These are phyloP conservation scores for Ormyrus nitidulus DNA, from an alignment of 2,888 invertebrate genomes.

Conservation along the genomic window DNA sequence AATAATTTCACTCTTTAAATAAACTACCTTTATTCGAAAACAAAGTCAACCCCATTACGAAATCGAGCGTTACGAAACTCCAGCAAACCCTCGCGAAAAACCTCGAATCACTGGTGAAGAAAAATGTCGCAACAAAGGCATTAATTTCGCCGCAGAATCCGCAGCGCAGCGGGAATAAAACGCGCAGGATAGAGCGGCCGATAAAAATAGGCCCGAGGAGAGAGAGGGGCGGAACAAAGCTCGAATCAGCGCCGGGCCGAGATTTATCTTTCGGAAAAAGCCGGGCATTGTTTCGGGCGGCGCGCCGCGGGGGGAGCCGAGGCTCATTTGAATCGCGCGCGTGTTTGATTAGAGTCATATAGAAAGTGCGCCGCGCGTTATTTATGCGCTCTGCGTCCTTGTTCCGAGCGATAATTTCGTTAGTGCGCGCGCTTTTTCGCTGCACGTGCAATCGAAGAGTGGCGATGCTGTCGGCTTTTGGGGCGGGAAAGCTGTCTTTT, in stretches of 20 bases:
- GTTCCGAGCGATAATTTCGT: constrained; percentile 31
- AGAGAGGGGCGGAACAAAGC: constrained; percentile 6
- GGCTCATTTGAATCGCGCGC: constrained; percentile 33
- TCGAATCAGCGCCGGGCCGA: constrained; percentile 28
- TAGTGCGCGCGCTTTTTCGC: background rate
- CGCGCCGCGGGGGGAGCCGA: background rate
- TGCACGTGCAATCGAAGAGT: background rate
- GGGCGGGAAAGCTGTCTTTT: no score
- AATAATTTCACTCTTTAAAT: no score
- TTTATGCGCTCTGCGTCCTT: constrained; percentile 30
- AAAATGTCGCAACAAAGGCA: no score
- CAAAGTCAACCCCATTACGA: no score
- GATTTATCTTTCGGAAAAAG: constrained; percentile 44
- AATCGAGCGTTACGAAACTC: no score
- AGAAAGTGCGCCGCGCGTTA: constrained; percentile 9
- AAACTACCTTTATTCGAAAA: no score
- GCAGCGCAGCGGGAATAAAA: no score
- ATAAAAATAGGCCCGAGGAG: background rate
- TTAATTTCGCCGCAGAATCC: no score
- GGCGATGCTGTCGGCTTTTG: background rate
- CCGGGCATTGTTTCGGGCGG: constrained; percentile 19
- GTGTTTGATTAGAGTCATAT: constrained; percentile 43
- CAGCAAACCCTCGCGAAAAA: no score
- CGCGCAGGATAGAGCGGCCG: background rate
- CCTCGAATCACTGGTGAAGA: no score